phyloP scores from a whole-genome alignment of 2,797 vertebrate genomes.

The Ciconia nigra region DNA sequence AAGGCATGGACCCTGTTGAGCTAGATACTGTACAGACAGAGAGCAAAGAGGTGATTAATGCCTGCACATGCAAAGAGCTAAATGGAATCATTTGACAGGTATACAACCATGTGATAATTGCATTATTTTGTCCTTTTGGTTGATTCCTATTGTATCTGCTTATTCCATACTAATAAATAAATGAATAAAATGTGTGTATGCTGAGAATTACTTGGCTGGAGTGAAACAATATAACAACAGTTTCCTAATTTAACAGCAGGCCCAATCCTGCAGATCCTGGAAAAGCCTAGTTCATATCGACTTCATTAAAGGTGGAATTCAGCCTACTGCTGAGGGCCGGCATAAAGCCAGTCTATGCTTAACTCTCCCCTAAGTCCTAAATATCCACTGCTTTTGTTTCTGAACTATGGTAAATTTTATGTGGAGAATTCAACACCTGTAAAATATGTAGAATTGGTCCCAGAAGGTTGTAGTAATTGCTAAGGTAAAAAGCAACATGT shows the following conservation, averaged over 20 bases:
- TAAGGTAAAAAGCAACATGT: background rate
- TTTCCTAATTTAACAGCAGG: background rate
- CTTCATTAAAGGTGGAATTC: constrained; percentile 46
- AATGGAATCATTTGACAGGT: background rate
- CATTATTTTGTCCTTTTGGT: background rate
- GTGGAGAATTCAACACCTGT: background rate
- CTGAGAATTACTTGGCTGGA: background rate
- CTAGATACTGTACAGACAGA: background rate
- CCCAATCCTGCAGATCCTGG: background rate
- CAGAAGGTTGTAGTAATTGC: background rate
- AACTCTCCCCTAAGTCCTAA: background rate
- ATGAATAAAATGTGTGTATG: background rate
- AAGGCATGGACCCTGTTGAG: background rate
- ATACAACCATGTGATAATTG: background rate
- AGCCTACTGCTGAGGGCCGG: background rate
- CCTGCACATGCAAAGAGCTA: background rate
- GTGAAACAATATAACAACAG: background rate
- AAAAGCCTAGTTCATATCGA: background rate
- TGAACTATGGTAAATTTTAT: background rate
- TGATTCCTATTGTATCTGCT: background rate
- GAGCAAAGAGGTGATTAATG: background rate
- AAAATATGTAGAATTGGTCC: background rate
- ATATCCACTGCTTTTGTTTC: constrained; percentile 6
- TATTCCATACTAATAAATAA: background rate
- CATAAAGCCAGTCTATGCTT: background rate